phyloP scores from a whole-genome alignment of 1,140 invertebrate species.

The Trichonephila clavipes region DNA sequence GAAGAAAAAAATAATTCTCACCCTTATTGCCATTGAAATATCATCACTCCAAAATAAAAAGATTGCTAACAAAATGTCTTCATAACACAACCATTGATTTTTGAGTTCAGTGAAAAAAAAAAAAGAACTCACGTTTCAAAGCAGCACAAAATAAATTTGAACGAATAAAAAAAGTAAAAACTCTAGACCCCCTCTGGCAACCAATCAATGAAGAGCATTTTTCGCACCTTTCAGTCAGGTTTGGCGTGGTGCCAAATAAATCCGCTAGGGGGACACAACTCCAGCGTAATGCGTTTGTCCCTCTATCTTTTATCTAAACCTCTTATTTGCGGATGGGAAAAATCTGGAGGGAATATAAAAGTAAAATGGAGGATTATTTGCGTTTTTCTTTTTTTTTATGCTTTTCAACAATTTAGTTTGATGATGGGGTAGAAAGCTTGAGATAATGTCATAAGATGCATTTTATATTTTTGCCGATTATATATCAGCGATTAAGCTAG shows the following conservation, averaged over 20 bases:
- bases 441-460: conserved; percentile 21
- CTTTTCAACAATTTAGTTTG: conserved; percentile 35
- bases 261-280: conserved; percentile 67
- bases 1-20: background rate
- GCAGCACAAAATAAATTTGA: conserved; percentile 58
- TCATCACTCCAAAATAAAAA: conserved; percentile 41
- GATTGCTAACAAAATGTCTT: conserved; percentile 54
- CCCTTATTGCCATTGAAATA: conserved; percentile 25
- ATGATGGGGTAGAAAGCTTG: conserved; percentile 18
- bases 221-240: conserved; percentile 70
- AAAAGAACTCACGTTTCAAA: background rate
- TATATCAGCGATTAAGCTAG: conserved; percentile 33
- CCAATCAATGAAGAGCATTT: conserved; percentile 72
- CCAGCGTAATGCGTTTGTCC: conserved; percentile 67
- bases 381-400: conserved; percentile 39
- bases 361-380: conserved; percentile 55
- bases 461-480: conserved; percentile 22
- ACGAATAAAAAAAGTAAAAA: conserved; percentile 50
- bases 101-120: conserved; percentile 18
- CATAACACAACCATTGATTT: conserved; percentile 73
- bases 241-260: conserved; percentile 70
- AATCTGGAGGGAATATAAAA: conserved; percentile 70
- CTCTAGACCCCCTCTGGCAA: conserved; percentile 33
- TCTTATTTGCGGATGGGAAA: conserved; percentile 51
- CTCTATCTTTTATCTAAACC: conserved; percentile 54